These are phyloP conservation scores for Crypturellus tataupa DNA, from an alignment of 2,797 vertebrate genomes.

Conservation along the genomic window DNA sequence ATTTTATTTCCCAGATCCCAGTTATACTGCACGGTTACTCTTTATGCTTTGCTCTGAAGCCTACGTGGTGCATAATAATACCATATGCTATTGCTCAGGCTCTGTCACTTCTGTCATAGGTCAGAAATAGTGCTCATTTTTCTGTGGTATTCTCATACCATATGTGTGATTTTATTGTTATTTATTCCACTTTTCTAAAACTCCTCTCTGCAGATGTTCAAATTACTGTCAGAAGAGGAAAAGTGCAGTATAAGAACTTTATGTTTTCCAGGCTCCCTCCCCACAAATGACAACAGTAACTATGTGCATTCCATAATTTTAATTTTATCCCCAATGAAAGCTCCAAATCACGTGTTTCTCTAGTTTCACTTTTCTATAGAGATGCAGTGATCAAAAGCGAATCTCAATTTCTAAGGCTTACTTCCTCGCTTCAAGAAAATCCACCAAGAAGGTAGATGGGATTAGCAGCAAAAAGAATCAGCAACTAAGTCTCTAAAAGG, in stretches of 20 bases:
- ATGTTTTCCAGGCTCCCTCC: not conserved
- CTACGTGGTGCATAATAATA: constrained; percentile 15
- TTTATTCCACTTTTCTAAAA: constrained; percentile 11
- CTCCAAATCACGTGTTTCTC: not conserved
- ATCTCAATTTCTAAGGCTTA: not conserved
- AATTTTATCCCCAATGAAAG: not conserved
- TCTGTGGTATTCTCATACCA: constrained; percentile 30
- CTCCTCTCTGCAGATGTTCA: constrained; percentile 13
- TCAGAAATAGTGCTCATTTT: constrained; percentile 3
- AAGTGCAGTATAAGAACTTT: not conserved
- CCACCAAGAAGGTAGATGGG: not conserved
- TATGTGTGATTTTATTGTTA: constrained; percentile 11
- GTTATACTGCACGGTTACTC: constrained; percentile 8
- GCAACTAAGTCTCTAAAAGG: not conserved
- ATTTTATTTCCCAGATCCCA: constrained; percentile 24
- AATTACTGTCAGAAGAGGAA: not conserved
- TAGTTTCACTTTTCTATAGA: constrained; percentile 14
- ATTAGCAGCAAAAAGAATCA: constrained; percentile 32
- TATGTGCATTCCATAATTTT: not conserved
- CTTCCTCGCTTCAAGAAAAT: not conserved
- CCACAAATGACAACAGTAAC: not conserved
- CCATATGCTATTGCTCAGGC: constrained; percentile 8
- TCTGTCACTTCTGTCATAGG: not conserved
- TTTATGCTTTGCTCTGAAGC: constrained; percentile 50
- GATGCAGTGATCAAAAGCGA: constrained; percentile 47